Percentiles rank a stretch among this genome's conserved stretches.
These are phyloP conservation scores for Actinostola sp. DNA, from an alignment of 92 coral and sea anemone species.

Conservation along the genomic window DNA sequence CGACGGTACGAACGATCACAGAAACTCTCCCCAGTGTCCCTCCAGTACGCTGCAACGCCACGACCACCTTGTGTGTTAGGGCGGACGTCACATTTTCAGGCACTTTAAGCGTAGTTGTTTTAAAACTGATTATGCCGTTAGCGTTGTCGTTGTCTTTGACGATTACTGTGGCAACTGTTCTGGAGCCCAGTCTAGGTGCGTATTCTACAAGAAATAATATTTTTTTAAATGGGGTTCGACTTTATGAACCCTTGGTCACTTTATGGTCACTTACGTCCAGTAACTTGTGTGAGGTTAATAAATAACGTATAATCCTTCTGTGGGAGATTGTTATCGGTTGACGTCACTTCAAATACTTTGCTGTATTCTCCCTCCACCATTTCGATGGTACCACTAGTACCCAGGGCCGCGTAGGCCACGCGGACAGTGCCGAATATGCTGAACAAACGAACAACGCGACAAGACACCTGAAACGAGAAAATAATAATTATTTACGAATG, in stretches of 20 bases:
- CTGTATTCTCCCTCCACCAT: slow-evolving; percentile 84
- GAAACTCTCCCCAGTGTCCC: slow-evolving; percentile 91
- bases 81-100: slow-evolving; percentile 77
- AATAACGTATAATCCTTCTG: slow-evolving; percentile 67
- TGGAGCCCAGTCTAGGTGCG: slow-evolving; percentile 78
- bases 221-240: too few species aligned
- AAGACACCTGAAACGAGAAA: slow-evolving; percentile 49
- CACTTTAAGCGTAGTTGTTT: slow-evolving; percentile 55
- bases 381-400: slow-evolving; percentile 36
- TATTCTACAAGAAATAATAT: slow-evolving; percentile 46
- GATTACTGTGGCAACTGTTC: slow-evolving; percentile 64
- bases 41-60: slow-evolving; percentile 76
- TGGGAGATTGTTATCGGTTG: slow-evolving; percentile 67
- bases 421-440: slow-evolving; percentile 77
- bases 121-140: slow-evolving; percentile 76
- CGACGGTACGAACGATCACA: slow-evolving; percentile 87
- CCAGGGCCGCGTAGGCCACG: slow-evolving; percentile 69
- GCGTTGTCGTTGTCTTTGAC: slow-evolving; percentile 92
- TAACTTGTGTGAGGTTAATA: slow-evolving; percentile 76
- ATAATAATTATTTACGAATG: background rate
- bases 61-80: slow-evolving; percentile 58
- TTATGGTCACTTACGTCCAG: slow-evolving; percentile 81
- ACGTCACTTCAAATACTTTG: slow-evolving; percentile 61
- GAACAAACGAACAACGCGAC: slow-evolving; percentile 76
- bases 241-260: too few species aligned